A percentile compares a stretch with the other conserved stretches of the same genome.
These are phyloP conservation scores for Corapipo altera DNA, from an alignment of 2,113 vertebrate species.

Conservation along the genomic window DNA sequence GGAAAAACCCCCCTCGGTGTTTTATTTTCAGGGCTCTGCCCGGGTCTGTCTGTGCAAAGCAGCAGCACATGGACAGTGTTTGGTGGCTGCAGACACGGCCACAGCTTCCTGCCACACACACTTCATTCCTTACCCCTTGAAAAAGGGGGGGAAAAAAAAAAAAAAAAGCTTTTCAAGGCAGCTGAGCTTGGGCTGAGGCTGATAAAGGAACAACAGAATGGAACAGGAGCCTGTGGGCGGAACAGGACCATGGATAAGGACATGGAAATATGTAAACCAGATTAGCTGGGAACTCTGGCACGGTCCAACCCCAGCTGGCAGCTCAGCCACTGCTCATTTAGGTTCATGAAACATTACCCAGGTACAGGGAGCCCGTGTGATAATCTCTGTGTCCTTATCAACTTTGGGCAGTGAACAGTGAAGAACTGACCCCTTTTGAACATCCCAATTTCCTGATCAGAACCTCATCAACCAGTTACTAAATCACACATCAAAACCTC, in stretches of 20 bases:
- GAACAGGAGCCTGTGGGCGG: rapidly evolving
- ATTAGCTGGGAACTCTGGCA: not conserved
- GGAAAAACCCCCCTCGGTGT: not conserved
- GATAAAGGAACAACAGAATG: not conserved
- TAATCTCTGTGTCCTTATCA: not conserved
- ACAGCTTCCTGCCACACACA: not conserved
- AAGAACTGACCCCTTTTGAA: rapidly evolving
- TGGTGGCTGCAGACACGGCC: not conserved
- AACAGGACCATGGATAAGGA: not conserved
- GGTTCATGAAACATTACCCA: rapidly evolving
- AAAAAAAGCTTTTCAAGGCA: not conserved
- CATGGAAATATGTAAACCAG: rapidly evolving
- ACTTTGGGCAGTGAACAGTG: too few species aligned
- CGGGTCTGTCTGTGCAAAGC: not conserved
- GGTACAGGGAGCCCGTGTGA: rapidly evolving
- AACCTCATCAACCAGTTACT: not conserved
- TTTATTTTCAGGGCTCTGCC: not conserved
- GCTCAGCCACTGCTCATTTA: not conserved
- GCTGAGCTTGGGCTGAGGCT: not conserved
- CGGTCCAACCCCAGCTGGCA: not conserved
- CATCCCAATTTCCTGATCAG: not conserved
- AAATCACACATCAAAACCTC: not conserved
- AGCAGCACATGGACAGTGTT: not conserved
- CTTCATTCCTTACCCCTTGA: not conserved
- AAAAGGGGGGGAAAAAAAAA: not conserved